These are phyloP conservation scores for Rafetus swinhoei DNA, from an alignment of 2,113 vertebrate genomes.

Conservation along the genomic window DNA sequence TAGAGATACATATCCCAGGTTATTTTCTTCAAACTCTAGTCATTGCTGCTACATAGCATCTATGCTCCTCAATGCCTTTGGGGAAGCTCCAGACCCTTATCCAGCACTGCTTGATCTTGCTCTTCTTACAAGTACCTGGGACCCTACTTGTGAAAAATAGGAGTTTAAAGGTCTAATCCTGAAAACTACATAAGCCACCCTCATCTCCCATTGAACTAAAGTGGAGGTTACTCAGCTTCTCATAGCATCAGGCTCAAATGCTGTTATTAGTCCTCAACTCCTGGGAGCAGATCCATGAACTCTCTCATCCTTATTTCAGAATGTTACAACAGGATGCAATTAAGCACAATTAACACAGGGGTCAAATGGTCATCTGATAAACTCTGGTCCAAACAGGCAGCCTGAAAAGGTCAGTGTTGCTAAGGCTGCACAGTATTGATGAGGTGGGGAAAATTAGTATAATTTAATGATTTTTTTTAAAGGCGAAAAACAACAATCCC, in stretches of 20 bases:
- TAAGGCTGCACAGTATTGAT: slow-evolving; percentile 69
- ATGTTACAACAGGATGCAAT: slow-evolving; percentile 89
- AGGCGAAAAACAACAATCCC: slow-evolving; percentile 35
- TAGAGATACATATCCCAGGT: neutral
- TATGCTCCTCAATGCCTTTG: neutral
- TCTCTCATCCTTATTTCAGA: slow-evolving; percentile 76
- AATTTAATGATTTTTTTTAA: slow-evolving; percentile 30
- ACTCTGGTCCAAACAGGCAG: slow-evolving; percentile 67
- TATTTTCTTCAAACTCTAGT: neutral
- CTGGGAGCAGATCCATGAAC: slow-evolving; percentile 54
- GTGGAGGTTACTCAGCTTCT: neutral
- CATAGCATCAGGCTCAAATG: slow-evolving; percentile 10
- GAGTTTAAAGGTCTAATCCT: neutral
- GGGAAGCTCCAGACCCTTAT: neutral
- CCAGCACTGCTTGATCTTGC: neutral
- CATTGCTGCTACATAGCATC: neutral
- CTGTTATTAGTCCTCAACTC: neutral
- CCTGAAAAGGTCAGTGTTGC: slow-evolving; percentile 79
- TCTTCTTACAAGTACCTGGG: neutral
- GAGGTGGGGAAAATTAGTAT: slow-evolving; percentile 53
- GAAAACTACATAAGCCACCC: neutral
- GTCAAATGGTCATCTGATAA: slow-evolving; percentile 90
- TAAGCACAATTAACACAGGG: slow-evolving; percentile 88
- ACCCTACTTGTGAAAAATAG: slow-evolving; percentile 1
- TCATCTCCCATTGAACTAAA: neutral